These are phyloP conservation scores for Labeo rohita DNA, from an alignment of 2,113 vertebrate genomes.

Conservation along the genomic window DNA sequence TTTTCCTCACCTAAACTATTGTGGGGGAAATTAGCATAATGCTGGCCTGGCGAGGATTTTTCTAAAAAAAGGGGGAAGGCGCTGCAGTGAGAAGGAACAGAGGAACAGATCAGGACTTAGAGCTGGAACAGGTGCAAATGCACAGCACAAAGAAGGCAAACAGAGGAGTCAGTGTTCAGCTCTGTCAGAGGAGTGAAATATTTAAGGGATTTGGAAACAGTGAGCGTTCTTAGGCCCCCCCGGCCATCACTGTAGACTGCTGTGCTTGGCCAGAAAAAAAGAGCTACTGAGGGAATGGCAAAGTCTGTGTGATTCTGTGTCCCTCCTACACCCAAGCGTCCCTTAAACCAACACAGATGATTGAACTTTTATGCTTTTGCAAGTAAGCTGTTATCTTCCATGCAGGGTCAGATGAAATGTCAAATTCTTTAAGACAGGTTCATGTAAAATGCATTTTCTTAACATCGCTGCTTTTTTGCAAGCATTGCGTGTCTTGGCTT, in stretches of 20 bases:
- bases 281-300: constrained; percentile 24
- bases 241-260: constrained; percentile 76
- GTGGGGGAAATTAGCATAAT: constrained; percentile 65
- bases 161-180: constrained; percentile 75
- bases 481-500: not conserved
- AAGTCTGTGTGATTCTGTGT: constrained; percentile 29
- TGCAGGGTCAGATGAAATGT: constrained; percentile 30
- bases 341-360: constrained; percentile 35
- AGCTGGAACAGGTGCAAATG: constrained; percentile 78
- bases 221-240: constrained; percentile 70
- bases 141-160: constrained; percentile 69
- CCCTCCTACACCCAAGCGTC: not conserved
- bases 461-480: constrained; percentile 9
- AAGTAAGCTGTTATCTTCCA: constrained; percentile 11
- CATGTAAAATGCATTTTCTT: constrained; percentile 30
- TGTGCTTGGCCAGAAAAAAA: constrained; percentile 69
- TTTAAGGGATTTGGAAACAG: constrained; percentile 76
- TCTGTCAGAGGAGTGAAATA: constrained; percentile 72
- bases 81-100: constrained; percentile 38
- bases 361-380: constrained; percentile 3
- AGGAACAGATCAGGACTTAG: constrained; percentile 54
- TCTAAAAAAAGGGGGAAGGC: constrained; percentile 50
- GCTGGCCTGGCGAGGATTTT: constrained; percentile 57
- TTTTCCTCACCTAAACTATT: constrained; percentile 64
- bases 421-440: constrained; percentile 18